phyloP scores from a whole-genome alignment of 2,888 invertebrate species.

The Brenthis hecate region DNA sequence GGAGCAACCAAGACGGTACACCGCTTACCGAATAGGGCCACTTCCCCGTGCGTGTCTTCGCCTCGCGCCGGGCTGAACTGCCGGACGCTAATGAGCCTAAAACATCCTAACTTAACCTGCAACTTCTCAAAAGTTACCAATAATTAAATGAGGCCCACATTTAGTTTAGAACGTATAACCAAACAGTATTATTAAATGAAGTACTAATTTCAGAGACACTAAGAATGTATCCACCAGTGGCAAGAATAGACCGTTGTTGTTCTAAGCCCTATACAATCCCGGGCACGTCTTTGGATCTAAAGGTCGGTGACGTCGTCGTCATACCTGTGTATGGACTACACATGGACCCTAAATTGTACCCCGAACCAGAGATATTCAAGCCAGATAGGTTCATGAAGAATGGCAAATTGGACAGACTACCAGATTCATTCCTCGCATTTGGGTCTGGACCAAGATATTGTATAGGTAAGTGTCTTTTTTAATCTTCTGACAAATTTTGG shows the following conservation, averaged over 20 bases:
- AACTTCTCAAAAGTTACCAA: background rate
- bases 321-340: constrained; percentile 78
- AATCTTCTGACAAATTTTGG: too few relatives aligned
- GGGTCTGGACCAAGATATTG: constrained; percentile 80
- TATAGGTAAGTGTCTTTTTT: constrained; percentile 60
- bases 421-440: constrained; percentile 79
- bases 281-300: constrained; percentile 66
- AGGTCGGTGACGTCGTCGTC: constrained; percentile 70
- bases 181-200: background rate
- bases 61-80: too few relatives aligned
- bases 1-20: too few relatives aligned
- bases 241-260: constrained; percentile 78
- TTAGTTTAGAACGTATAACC: too few relatives aligned
- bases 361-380: constrained; percentile 77
- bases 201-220: constrained; percentile 77
- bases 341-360: constrained; percentile 79
- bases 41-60: too few relatives aligned
- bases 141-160: too few relatives aligned
- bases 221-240: constrained; percentile 81
- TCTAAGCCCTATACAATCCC: constrained; percentile 80
- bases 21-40: too few relatives aligned
- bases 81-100: background rate
- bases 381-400: constrained; percentile 79
- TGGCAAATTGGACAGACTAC: constrained; percentile 72
- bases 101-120: background rate